Conservation (phyloP, 1,140 invertebrate genomes). For the Bombus sylvicola region DNA sequence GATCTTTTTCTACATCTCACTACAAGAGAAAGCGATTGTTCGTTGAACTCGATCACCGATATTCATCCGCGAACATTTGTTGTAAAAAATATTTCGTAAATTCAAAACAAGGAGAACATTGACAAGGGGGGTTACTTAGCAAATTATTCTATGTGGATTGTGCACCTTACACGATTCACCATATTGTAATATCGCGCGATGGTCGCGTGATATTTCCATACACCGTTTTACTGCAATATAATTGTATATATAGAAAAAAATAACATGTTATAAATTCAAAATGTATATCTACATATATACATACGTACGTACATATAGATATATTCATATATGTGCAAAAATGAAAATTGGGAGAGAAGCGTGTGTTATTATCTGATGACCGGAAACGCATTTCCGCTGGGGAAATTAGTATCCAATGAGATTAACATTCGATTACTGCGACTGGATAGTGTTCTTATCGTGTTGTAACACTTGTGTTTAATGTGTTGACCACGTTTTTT, state of each 20-base stretch:
- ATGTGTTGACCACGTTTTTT: constrained; percentile 8
- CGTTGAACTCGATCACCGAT: neutral
- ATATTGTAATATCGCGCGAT: constrained; percentile 49
- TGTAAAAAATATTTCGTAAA: neutral
- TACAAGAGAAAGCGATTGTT: neutral
- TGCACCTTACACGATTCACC: constrained; percentile 35
- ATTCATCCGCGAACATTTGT: neutral
- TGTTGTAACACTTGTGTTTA: neutral
- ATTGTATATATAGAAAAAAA: constrained; percentile 80
- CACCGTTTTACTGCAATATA: constrained; percentile 82
- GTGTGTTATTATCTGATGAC: constrained; percentile 58
- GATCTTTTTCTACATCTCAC: constrained; percentile 32
- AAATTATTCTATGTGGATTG: constrained; percentile 18
- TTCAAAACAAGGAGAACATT: constrained; percentile 3
- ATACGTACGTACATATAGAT: constrained; percentile 43
- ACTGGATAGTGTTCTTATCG: neutral
- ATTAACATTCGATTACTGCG: neutral
- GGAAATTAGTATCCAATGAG: constrained; percentile 4
- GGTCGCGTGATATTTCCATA: constrained; percentile 60
- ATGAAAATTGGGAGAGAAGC: constrained; percentile 74
- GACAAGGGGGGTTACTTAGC: constrained; percentile 42
- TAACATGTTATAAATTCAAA: constrained; percentile 70
- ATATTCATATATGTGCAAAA: constrained; percentile 74
- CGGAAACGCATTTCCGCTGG: constrained; percentile 77
- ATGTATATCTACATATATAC: constrained; percentile 40